Conservation (phyloP, 2,113 vertebrate genomes). For the Periophthalmus modestus region DNA sequence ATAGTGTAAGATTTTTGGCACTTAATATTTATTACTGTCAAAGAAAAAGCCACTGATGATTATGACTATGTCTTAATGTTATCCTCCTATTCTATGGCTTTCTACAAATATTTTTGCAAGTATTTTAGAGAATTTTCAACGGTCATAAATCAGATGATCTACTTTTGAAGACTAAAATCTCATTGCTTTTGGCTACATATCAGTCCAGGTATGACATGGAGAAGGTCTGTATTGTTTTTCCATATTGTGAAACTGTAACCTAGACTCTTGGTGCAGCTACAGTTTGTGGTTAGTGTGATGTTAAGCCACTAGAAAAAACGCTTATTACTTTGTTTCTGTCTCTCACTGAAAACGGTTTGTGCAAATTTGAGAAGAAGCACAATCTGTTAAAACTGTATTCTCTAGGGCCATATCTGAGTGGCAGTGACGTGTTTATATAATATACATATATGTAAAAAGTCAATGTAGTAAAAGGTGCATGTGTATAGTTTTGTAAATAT, state of each 20-base stretch:
- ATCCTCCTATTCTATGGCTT: background rate
- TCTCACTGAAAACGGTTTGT: conserved; percentile 35
- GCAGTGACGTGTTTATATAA: conserved; percentile 42
- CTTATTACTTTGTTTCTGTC: conserved; percentile 34
- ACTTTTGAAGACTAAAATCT: conserved; percentile 3
- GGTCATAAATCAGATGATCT: background rate
- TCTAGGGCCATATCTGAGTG: conserved; percentile 49
- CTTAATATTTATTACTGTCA: background rate
- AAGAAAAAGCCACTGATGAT: background rate
- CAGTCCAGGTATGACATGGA: conserved; percentile 45
- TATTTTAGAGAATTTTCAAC: conserved; percentile 5
- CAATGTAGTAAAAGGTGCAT: conserved; percentile 70
- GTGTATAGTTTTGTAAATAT: conserved; percentile 79
- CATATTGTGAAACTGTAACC: conserved; percentile 73
- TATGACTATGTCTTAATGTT: background rate
- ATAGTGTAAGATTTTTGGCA: conserved; percentile 2
- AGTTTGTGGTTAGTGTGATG: conserved; percentile 34
- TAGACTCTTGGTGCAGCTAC: conserved; percentile 55
- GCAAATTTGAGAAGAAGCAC: conserved; percentile 65
- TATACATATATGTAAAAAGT: conserved; percentile 63
- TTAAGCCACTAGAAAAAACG: conserved; percentile 53
- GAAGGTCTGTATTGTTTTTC: conserved; percentile 64
- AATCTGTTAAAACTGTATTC: conserved; percentile 44
- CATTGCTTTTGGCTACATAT: background rate
- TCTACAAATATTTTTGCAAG: background rate